These are phyloP conservation scores for Drosophila ezoana DNA, from an alignment of 2,888 invertebrate genomes.

Conservation along the genomic window DNA sequence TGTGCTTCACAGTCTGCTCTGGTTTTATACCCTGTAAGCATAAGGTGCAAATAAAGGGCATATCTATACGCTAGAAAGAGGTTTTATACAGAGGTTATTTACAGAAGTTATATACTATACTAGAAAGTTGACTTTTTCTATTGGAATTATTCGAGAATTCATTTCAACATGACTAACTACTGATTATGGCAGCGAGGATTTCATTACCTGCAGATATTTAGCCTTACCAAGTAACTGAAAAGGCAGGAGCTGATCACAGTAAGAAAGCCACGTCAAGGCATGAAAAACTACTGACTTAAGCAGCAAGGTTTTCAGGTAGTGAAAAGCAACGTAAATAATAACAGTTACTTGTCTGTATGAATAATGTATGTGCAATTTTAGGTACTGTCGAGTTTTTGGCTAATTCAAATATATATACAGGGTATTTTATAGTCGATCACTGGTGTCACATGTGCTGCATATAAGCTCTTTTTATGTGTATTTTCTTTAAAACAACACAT, in stretches of 20 bases:
- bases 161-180: background rate
- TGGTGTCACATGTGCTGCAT: too few species aligned
- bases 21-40: slow-evolving; percentile 20
- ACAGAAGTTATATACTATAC: background rate
- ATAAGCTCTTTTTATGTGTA: background rate
- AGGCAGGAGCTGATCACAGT: too few species aligned
- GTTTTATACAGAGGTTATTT: background rate
- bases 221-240: too few species aligned
- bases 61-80: background rate
- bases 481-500: background rate
- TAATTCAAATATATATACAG: background rate
- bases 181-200: background rate
- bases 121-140: too few species aligned
- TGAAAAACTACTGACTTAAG: too few species aligned
- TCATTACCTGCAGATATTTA: too few species aligned
- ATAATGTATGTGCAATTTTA: background rate
- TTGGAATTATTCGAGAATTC: too few species aligned
- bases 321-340: too few species aligned
- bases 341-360: background rate
- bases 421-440: background rate
- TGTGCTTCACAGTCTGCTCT: slow-evolving; percentile 31
- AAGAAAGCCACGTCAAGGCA: too few species aligned
- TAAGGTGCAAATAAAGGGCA: background rate
- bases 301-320: too few species aligned
- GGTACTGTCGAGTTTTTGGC: background rate